Evolutionary conservation across 1,140 invertebrate genomes (phyloP).

Genomic region (Lepidotrigona ventralis): DNA sequence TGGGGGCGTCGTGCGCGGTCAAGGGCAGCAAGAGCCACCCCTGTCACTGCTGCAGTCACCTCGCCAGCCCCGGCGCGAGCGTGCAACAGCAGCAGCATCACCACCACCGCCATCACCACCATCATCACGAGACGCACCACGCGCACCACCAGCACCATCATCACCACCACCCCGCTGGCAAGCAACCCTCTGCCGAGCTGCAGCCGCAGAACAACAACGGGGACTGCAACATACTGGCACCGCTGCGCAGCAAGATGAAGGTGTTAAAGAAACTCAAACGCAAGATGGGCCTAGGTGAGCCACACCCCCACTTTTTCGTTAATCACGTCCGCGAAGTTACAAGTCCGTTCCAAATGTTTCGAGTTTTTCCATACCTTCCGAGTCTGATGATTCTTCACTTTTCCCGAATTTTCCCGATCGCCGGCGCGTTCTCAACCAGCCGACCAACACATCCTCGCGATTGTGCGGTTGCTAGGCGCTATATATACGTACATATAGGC

Average conservation of each 20-base stretch:
- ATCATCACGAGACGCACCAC: constrained; percentile 57
- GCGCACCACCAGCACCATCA: constrained; percentile 66
- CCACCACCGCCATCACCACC: constrained; percentile 58
- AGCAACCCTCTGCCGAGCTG: constrained; percentile 50
- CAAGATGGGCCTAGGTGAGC: constrained; percentile 82
- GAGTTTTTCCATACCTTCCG: too few species aligned
- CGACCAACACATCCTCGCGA: not conserved
- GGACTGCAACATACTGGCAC: constrained; percentile 78
- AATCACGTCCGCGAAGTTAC: not conserved
- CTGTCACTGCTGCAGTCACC: constrained; percentile 75
- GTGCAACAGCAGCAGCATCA: constrained; percentile 62
- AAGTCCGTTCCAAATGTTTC: constrained; percentile 6
- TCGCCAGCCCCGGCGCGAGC: constrained; percentile 67
- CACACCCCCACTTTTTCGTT: constrained; percentile 40
- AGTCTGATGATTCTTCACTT: too few species aligned
- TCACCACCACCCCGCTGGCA: constrained; percentile 62
- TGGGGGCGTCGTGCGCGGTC: constrained; percentile 79
- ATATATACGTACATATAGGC: not conserved
- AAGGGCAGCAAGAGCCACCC: constrained; percentile 75
- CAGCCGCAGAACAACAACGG: constrained; percentile 62
- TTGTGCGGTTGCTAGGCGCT: constrained; percentile 22
- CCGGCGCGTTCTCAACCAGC: not conserved
- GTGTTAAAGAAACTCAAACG: constrained; percentile 82
- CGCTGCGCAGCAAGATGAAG: constrained; percentile 81
- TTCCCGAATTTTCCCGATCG: not conserved